Evolutionary conservation across 2,797 vertebrate species (phyloP).

Genomic region (Sciaenops ocellatus): DNA sequence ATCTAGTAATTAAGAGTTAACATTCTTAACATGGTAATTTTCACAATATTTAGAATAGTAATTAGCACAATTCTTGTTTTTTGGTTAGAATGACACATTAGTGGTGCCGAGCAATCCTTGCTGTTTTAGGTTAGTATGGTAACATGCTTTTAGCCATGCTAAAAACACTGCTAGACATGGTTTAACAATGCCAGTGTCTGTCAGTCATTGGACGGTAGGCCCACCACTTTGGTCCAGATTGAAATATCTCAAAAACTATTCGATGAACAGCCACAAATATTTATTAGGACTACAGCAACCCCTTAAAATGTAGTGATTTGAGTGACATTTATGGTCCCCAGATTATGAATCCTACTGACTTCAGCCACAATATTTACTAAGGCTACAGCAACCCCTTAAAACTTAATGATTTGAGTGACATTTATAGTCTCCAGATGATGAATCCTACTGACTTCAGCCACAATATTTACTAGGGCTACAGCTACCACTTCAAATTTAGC

Average conservation of each 20-base stretch:
- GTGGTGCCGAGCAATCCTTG: constrained; percentile 1
- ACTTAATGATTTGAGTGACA: too few species aligned
- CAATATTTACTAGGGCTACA: too few species aligned
- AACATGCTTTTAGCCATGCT: background rate
- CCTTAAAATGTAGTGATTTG: background rate
- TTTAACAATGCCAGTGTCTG: background rate
- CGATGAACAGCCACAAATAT: background rate
- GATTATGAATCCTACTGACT: background rate
- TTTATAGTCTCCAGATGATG: too few species aligned
- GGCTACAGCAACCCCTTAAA: too few species aligned
- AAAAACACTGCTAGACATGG: background rate
- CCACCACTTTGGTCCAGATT: background rate
- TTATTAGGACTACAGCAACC: background rate
- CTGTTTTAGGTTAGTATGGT: background rate
- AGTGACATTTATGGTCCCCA: background rate
- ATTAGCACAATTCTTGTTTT: constrained; percentile 30
- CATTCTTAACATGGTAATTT: constrained; percentile 22
- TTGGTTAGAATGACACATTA: constrained; percentile 2
- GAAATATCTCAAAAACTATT: background rate
- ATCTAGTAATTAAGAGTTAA: constrained; percentile 41
- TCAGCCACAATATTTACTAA: too few species aligned
- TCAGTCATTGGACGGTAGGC: background rate
- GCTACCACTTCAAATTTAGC: too few species aligned
- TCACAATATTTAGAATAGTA: constrained; percentile 27
- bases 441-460: too few species aligned